phyloP scores from a whole-genome alignment of 2,888 invertebrate species.

The Nycteola revayana region DNA sequence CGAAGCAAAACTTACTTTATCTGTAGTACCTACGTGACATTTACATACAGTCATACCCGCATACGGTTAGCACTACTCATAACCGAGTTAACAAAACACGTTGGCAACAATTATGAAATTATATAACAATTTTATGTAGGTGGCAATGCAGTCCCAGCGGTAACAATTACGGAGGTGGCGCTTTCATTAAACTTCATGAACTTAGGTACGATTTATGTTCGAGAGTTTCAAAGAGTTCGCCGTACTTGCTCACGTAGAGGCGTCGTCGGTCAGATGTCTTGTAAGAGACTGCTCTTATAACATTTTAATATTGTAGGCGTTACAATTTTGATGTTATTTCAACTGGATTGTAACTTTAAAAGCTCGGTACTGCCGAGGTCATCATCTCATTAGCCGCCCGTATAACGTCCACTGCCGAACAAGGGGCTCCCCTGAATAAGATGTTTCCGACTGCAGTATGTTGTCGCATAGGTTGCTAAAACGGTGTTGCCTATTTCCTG shows the following conservation, averaged over 20 bases:
- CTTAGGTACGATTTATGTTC: constrained; percentile 44
- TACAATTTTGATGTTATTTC: no score
- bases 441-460: no score
- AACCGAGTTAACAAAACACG: constrained; percentile 19
- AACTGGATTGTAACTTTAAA: no score
- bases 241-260: constrained; percentile 22
- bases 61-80: background rate
- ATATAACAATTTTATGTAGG: constrained; percentile 33
- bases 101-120: constrained; percentile 28
- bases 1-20: no score
- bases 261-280: constrained; percentile 26
- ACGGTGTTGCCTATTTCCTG: no score
- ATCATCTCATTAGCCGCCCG: no score
- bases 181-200: constrained; percentile 49
- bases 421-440: no score
- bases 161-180: constrained; percentile 42
- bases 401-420: no score
- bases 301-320: constrained; percentile 13
- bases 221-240: constrained; percentile 35
- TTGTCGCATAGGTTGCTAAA: no score
- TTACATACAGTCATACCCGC: background rate
- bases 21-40: background rate
- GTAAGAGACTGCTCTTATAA: constrained; percentile 15
- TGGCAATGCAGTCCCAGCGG: constrained; percentile 33
- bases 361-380: no score